Conservation (phyloP, 2,113 vertebrate species). For the Narcine bancroftii region DNA sequence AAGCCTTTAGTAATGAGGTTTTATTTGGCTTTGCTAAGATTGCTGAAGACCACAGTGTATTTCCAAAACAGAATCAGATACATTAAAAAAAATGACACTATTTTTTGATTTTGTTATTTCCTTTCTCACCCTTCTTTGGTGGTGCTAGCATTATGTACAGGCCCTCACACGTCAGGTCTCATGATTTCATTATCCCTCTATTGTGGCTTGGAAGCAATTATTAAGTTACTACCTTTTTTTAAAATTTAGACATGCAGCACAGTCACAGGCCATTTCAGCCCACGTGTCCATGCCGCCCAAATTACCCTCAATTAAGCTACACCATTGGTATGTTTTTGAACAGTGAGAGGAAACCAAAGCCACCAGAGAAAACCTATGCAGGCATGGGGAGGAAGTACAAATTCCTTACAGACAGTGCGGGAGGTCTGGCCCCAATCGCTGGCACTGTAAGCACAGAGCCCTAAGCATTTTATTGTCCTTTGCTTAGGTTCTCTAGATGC, state of each 20-base stretch:
- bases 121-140: not conserved
- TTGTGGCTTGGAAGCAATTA: not conserved
- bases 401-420: no score
- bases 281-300: no score
- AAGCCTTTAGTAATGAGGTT: not conserved
- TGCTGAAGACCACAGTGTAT: not conserved
- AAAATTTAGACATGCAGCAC: no score
- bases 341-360: no score
- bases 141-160: not conserved
- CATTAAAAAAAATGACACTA: conserved; percentile 5
- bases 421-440: no score
- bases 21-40: not conserved
- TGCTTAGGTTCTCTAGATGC: not conserved
- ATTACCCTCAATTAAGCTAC: no score
- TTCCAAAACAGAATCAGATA: not conserved
- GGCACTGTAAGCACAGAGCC: no score
- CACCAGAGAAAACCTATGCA: no score
- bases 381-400: no score
- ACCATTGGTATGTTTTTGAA: no score
- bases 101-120: conserved; percentile 7
- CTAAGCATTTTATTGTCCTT: not conserved
- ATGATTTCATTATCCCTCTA: not conserved
- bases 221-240: no score
- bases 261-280: no score
- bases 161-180: not conserved